Conservation (phyloP, 2,113 vertebrate genomes). For the Paradisaea rubra region DNA sequence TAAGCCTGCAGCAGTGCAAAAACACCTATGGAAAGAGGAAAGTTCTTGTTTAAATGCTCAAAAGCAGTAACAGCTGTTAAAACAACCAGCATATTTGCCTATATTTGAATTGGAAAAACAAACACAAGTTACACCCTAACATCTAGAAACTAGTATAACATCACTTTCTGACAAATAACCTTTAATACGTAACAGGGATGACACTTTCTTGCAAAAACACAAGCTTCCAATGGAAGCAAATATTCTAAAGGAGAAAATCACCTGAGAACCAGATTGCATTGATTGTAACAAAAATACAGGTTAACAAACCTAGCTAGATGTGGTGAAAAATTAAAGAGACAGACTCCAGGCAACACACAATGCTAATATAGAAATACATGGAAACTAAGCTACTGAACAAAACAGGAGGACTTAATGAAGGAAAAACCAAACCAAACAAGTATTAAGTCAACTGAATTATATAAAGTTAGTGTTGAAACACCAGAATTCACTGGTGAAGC, state of each 20-base stretch:
- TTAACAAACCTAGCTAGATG: neutral
- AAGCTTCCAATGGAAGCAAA: neutral
- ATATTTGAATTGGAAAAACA: neutral
- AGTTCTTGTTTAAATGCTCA: neutral
- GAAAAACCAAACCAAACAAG: neutral
- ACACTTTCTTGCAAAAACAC: neutral
- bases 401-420: neutral
- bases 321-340: neutral
- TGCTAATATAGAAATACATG: neutral
- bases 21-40: constrained; percentile 77
- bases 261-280: neutral
- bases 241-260: neutral
- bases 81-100: neutral
- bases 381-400: neutral
- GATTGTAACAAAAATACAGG: neutral
- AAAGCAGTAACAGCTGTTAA: neutral
- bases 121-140: neutral
- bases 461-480: neutral
- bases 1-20: constrained; percentile 94
- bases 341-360: neutral
- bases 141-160: neutral
- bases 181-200: neutral
- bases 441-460: neutral
- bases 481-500: neutral
- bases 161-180: neutral